Evolutionary conservation across 30 jellyfish, hydroid and myxozoan species (phyloP).

Genomic region (Hydractinia echinata): DNA sequence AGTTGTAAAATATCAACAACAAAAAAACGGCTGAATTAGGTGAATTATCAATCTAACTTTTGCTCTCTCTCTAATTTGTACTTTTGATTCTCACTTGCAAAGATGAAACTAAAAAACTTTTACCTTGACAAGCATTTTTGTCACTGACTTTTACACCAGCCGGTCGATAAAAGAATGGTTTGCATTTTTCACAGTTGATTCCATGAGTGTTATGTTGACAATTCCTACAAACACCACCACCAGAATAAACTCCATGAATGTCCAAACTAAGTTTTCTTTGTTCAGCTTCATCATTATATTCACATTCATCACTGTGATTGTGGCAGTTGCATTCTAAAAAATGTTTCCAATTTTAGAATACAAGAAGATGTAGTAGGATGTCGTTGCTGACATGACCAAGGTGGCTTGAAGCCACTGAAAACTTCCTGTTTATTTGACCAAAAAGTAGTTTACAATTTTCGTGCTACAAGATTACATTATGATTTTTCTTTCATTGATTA

Average conservation of each 20-base stretch:
- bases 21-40: too few species aligned
- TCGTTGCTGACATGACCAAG: too few species aligned
- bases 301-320: slow-evolving; percentile 73
- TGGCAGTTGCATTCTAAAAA: slow-evolving; percentile 81
- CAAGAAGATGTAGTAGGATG: too few species aligned
- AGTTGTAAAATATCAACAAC: too few species aligned
- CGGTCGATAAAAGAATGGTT: slow-evolving; percentile 71
- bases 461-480: too few species aligned
- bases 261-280: slow-evolving; percentile 70
- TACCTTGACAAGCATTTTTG: slow-evolving; percentile 77
- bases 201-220: slow-evolving; percentile 87
- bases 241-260: slow-evolving; percentile 63
- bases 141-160: slow-evolving; percentile 66
- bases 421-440: too few species aligned
- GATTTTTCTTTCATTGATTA: too few species aligned
- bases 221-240: slow-evolving; percentile 83
- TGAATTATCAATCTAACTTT: too few species aligned
- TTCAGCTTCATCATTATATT: slow-evolving; percentile 62
- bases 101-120: background rate
- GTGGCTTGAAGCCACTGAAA: too few species aligned
- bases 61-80: too few species aligned
- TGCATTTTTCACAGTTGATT: slow-evolving; percentile 77
- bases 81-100: too few species aligned
- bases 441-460: too few species aligned
- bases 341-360: background rate